A percentile compares a stretch with the other conserved stretches of the same genome.
These are phyloP conservation scores for Lytechinus variegatus DNA, from an alignment of 35 echinoderm and acorn worm species.

Conservation along the genomic window DNA sequence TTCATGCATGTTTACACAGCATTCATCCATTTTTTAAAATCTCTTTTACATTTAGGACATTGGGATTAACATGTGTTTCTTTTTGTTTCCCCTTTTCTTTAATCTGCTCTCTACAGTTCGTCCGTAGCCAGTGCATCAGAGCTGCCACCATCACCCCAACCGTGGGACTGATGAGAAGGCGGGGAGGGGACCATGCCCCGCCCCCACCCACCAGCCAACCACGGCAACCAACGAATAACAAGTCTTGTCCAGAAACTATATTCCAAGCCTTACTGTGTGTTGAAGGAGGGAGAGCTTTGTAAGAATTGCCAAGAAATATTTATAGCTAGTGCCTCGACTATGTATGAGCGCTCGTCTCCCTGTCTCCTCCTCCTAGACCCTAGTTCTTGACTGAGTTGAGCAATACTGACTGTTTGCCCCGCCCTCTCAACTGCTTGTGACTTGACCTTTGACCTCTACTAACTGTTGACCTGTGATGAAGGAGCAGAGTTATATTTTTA, in stretches of 20 bases:
- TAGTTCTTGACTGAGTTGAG: background rate
- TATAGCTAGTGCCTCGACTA: slow-evolving; percentile 10
- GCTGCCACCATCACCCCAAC: slow-evolving; percentile 96
- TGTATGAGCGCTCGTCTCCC: background rate
- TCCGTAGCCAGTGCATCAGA: slow-evolving; percentile 99
- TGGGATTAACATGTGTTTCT: background rate
- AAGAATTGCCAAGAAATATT: slow-evolving; percentile 18
- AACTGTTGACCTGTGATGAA: background rate
- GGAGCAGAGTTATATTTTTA: slow-evolving; percentile 5
- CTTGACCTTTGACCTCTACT: background rate
- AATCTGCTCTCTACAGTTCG: slow-evolving; percentile 70
- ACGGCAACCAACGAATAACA: background rate
- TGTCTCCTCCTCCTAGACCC: background rate
- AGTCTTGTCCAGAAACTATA: slow-evolving; percentile 30
- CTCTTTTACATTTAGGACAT: background rate
- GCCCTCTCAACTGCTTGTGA: background rate
- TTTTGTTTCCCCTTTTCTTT: slow-evolving; percentile 25
- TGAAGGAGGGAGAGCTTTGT: background rate
- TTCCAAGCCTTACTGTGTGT: slow-evolving; percentile 43
- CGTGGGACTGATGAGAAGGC: slow-evolving; percentile 84
- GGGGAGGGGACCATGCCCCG: background rate
- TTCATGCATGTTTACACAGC: too few relatives aligned
- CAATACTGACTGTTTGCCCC: background rate
- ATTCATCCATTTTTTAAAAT: too few relatives aligned
- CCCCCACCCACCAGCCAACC: slow-evolving; percentile 1